Percentiles rank a stretch among this genome's conserved stretches.
Conservation (phyloP, 2,797 vertebrate genomes). For the Onychomys torridus region DNA sequence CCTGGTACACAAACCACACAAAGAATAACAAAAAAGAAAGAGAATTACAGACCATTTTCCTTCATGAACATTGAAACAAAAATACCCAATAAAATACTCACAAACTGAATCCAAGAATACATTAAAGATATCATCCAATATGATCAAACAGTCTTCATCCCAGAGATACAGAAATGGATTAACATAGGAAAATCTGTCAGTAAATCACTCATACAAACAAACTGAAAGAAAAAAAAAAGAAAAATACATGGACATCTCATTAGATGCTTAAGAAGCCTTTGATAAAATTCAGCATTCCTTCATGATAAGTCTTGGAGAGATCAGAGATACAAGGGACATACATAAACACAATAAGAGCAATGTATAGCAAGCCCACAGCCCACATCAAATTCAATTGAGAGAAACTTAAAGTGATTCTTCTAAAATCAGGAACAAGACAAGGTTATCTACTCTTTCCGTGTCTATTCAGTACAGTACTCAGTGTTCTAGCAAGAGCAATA, state of each 20-base stretch:
- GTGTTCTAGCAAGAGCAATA: background rate
- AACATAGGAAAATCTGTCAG: background rate
- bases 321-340: background rate
- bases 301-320: background rate
- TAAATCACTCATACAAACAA: background rate
- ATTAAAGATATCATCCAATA: background rate
- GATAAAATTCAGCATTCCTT: background rate
- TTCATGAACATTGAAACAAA: background rate
- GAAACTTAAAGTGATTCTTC: background rate
- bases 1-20: background rate
- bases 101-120: background rate
- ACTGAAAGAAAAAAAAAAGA: background rate
- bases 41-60: background rate
- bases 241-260: background rate
- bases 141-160: background rate
- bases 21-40: background rate
- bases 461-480: background rate
- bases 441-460: background rate
- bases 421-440: background rate
- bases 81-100: background rate
- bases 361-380: too few species aligned
- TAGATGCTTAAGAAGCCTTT: background rate
- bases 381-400: too few species aligned
- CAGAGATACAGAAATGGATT: background rate
- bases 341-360: background rate